These are phyloP conservation scores for Harlomillsia oculata DNA, from an alignment of 1,140 invertebrate genomes.

Conservation along the genomic window DNA sequence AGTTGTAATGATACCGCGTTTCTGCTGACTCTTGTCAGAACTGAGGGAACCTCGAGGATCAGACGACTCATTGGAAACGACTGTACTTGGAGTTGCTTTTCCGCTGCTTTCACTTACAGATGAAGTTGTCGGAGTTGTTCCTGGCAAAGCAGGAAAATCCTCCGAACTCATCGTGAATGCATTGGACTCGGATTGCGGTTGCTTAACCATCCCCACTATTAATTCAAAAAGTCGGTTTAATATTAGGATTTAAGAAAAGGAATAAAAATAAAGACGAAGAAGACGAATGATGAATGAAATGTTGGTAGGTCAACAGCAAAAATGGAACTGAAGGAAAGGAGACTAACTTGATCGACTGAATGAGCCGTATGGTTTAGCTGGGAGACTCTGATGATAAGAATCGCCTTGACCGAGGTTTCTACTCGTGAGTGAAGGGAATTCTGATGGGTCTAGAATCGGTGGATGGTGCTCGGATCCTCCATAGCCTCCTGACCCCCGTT, in stretches of 20 bases:
- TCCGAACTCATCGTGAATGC: conserved; percentile 97
- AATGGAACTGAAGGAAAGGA: no score
- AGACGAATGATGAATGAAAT: conserved; percentile 3
- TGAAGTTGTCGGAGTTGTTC: conserved; percentile 42
- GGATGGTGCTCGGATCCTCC: conserved; percentile 42
- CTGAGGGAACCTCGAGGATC: conserved; percentile 3
- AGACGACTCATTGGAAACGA: conserved; percentile 10
- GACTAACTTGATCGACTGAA: no score
- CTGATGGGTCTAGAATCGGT: conserved; percentile 72
- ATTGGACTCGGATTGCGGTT: conserved; percentile 76
- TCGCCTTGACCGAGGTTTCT: conserved; percentile 56
- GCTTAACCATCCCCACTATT: conserved; percentile 90
- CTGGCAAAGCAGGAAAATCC: conserved; percentile 94
- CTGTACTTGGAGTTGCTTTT: conserved; percentile 23
- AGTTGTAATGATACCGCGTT: conserved; percentile 84
- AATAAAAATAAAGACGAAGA: conserved; percentile 12
- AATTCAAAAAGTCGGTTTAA: no score
- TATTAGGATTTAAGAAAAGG: no score
- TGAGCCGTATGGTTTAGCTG: conserved; percentile 79
- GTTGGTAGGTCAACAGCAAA: not conserved
- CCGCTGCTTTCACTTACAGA: conserved; percentile 22
- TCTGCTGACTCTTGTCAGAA: conserved; percentile 39
- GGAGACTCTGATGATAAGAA: conserved; percentile 65
- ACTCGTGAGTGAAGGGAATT: conserved; percentile 79
- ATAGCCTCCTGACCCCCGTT: conserved; percentile 59